Evolutionary conservation across 2,797 vertebrate genomes (phyloP).

Genomic region (Pipistrellus pipistrellus): DNA sequence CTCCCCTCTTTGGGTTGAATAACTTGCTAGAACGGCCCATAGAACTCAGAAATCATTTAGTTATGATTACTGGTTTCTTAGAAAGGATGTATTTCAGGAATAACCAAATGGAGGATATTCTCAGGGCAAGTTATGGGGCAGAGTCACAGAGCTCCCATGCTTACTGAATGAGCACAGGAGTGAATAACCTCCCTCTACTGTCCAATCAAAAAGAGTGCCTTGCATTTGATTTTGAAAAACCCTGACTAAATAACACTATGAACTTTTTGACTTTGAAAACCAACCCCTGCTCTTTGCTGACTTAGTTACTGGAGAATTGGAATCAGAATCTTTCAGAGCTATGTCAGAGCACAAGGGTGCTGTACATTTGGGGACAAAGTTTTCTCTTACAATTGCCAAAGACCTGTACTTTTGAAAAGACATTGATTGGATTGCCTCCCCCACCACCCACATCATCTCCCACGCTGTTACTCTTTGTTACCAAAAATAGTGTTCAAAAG

Average conservation of each 20-base stretch:
- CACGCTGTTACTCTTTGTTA: background rate
- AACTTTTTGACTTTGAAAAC: background rate
- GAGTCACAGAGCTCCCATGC: background rate
- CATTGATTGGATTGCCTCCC: background rate
- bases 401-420: background rate
- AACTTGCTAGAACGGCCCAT: background rate
- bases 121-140: background rate
- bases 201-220: background rate
- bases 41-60: background rate
- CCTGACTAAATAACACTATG: background rate
- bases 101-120: background rate
- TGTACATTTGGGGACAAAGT: background rate
- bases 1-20: background rate
- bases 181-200: background rate
- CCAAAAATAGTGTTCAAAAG: background rate
- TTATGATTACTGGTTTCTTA: background rate
- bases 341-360: background rate
- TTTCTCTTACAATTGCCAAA: background rate
- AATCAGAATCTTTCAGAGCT: background rate
- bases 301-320: background rate
- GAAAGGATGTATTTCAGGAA: background rate
- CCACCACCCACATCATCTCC: background rate
- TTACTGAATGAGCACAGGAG: background rate
- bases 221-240: slow-evolving; percentile 12
- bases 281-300: background rate